Evolutionary conservation across 2,113 vertebrate species (phyloP).

Genomic region (Alexandromys fortis): DNA sequence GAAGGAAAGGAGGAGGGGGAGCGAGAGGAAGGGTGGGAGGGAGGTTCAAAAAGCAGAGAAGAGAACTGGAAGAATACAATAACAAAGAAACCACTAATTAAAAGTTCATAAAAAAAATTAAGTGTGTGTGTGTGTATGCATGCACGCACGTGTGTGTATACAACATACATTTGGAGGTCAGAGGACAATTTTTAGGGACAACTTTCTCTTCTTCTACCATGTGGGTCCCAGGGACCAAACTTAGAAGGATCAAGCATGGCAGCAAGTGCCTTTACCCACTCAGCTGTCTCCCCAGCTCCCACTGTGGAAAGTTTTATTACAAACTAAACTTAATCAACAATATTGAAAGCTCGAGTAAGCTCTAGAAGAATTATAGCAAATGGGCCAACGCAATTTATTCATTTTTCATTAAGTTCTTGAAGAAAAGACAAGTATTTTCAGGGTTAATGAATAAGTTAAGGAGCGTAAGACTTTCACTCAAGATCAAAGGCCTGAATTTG

Average conservation of each 20-base stretch:
- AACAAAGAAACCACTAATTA: not conserved
- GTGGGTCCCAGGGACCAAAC: not conserved
- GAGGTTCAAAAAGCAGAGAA: not conserved
- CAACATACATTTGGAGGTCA: not conserved
- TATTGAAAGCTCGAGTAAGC: not conserved
- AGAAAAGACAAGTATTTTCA: not conserved
- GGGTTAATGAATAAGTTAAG: conserved; percentile 20
- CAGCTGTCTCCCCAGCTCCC: too few species aligned
- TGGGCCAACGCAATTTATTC: not conserved
- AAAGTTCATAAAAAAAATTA: not conserved
- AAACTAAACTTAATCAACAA: conserved; percentile 7
- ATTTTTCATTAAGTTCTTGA: conserved; percentile 50
- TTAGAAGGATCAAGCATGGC: not conserved
- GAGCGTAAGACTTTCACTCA: not conserved
- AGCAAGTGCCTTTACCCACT: not conserved
- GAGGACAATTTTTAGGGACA: not conserved
- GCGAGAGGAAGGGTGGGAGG: too few species aligned
- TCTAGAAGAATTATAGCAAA: conserved; percentile 14
- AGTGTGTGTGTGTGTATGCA: not conserved
- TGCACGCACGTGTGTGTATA: rapidly evolving
- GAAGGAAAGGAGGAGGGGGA: too few species aligned
- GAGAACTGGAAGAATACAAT: not conserved
- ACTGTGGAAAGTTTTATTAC: not conserved
- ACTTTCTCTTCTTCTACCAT: not conserved
- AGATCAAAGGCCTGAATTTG: not conserved